Percentiles rank a stretch among this genome's conserved stretches.
phyloP scores from a whole-genome alignment of 2,797 vertebrate genomes.

The Leptodactylus fallax region DNA sequence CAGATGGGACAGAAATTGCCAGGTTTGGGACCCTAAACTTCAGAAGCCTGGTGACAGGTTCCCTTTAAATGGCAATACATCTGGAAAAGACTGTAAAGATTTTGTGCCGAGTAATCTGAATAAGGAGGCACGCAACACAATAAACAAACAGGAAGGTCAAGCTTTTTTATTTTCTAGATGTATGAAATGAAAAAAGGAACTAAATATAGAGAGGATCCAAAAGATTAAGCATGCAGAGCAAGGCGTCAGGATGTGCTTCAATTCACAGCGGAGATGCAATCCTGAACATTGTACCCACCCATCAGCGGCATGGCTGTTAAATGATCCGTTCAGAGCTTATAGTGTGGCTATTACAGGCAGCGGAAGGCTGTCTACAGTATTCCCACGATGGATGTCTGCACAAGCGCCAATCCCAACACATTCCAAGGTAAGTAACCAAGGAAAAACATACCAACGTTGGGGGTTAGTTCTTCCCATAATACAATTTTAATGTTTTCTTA shows the following conservation, averaged over 20 bases:
- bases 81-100: neutral
- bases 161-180: neutral
- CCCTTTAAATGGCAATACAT: no score
- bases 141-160: neutral
- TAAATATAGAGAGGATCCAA: neutral
- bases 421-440: slow-evolving; percentile 58
- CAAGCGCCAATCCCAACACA: slow-evolving; percentile 38
- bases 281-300: slow-evolving; percentile 57
- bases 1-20: no score
- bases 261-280: slow-evolving; percentile 19
- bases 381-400: slow-evolving; percentile 31
- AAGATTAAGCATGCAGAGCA: slow-evolving; percentile 50
- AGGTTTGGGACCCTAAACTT: no score
- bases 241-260: slow-evolving; percentile 25
- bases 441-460: slow-evolving; percentile 48
- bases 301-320: slow-evolving; percentile 28
- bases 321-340: slow-evolving; percentile 23
- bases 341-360: slow-evolving; percentile 25
- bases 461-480: slow-evolving; percentile 41
- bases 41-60: no score
- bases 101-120: slow-evolving; percentile 25
- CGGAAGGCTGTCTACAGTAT: slow-evolving; percentile 5
- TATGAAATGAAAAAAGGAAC: neutral
- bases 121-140: slow-evolving; percentile 5
- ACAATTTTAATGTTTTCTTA: neutral